Evolutionary conservation across 2,113 vertebrate species (phyloP), one percentile per base, ranked within the genome.

Genomic region (Xyrauchen texanus): DNA sequence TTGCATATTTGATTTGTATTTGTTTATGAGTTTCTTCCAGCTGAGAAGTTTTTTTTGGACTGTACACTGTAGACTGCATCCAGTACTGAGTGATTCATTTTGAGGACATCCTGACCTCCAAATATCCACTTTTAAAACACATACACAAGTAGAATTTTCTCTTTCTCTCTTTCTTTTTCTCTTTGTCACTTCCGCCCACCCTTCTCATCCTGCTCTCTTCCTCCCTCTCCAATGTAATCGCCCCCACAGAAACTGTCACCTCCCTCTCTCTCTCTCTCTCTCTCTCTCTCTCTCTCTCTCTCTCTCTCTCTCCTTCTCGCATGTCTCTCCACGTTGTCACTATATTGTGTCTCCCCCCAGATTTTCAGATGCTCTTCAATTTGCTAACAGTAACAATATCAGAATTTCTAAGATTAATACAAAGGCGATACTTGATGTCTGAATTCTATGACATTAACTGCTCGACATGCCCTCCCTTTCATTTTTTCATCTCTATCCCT

Each of bases 391-490:
- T 51, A 62, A 51, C 8, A 16, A 74, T 74, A 74, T 74, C 57
- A 34, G 11, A 9, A 68, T 64, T 83, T 71, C 64, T 11, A 2
- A 79, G 73, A 67, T 76, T 77, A 63, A 83, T 86, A 63, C 47
- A 78, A 78, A 77, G 45, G 49, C 21, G 72, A 60, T 53, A 72
- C 55, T 72, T 16, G 42, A 81, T 51, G 67, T 87, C 81, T 81
- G 66, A 85, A 86, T 2, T 15, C 55, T n/a, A 15, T 58, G 83
- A 77, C 80, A 83, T 84, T 63, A 85, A 34, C 21, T 34, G 71
- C 80, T 73, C 55, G 11, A 15, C 15, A 81, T 74, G 86, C 83
- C 80, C 82, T 82, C 78, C 81, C 77, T 82, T 67, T 80, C 57
- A 83, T 78, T 79, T 57, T 76, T 34, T 34, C 21, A 3, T 34